Percentiles rank a stretch among this genome's conserved stretches.
These are phyloP conservation scores for Montipora foliosa DNA, from an alignment of 64 coral and sea anemone genomes.

Conservation along the genomic window DNA sequence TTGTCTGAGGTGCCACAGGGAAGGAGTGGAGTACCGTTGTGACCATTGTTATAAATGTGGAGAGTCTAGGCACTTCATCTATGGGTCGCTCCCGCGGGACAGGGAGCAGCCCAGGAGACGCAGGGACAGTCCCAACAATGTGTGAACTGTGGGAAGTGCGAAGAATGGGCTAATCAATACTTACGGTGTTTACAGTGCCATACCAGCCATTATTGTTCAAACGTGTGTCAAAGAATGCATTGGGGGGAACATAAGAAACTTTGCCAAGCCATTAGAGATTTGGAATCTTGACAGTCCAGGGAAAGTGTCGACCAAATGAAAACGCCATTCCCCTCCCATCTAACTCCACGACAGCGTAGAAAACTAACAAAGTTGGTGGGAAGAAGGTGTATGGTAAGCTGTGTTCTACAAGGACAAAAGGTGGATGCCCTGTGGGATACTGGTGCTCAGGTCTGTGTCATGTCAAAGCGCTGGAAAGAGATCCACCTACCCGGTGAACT, in stretches of 20 bases:
- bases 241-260: background rate
- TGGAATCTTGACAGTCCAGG: background rate
- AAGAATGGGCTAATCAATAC: too few species aligned
- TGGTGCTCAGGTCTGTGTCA: conserved; percentile 35
- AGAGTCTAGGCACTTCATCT: too few species aligned
- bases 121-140: too few species aligned
- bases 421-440: conserved; percentile 41
- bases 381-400: background rate
- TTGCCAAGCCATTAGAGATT: background rate
- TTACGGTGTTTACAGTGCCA: background rate
- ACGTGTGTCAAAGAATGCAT: too few species aligned
- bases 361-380: background rate
- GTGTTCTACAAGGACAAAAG: conserved; percentile 24
- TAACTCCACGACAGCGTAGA: background rate
- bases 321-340: background rate
- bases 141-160: too few species aligned
- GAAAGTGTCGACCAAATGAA: background rate
- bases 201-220: background rate
- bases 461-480: conserved; percentile 32
- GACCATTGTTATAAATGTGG: too few species aligned
- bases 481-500: conserved; percentile 7
- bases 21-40: too few species aligned
- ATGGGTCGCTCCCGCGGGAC: too few species aligned
- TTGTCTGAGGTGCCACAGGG: too few species aligned
- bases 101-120: too few species aligned